Evolutionary conservation across 2,888 invertebrate species (phyloP).

Genomic region (Andrena praecox): DNA sequence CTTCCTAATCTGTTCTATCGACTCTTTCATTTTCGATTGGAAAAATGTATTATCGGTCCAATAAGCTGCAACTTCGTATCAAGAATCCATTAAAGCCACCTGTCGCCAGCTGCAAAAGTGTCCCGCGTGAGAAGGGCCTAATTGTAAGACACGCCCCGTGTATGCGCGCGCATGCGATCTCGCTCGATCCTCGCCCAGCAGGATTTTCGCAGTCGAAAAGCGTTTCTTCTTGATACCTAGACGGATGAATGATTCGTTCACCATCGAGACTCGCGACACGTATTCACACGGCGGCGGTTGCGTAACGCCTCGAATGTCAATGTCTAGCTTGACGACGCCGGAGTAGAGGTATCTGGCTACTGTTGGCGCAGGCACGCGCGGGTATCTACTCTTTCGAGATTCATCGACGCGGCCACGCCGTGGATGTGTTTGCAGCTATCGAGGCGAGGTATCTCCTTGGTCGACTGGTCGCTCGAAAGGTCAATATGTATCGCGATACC

Average conservation of each 20-base stretch:
- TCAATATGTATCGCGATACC: slow-evolving; percentile 49
- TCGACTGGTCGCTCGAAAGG: slow-evolving; percentile 48
- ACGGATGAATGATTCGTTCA: slow-evolving; percentile 1
- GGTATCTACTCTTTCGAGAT: slow-evolving; percentile 30
- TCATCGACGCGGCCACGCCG: slow-evolving; percentile 20
- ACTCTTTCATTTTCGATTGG: no score
- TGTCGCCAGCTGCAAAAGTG: no score
- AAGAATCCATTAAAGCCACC: no score
- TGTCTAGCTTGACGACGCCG: slow-evolving; percentile 30
- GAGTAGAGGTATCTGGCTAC: slow-evolving; percentile 29
- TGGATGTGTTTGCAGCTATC: slow-evolving; percentile 40
- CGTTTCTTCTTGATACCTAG: background rate
- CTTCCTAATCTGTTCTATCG: no score
- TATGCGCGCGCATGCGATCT: slow-evolving; percentile 57
- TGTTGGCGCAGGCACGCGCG: slow-evolving; percentile 16
- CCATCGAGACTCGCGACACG: slow-evolving; percentile 14
- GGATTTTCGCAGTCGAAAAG: background rate
- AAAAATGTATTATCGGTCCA: no score
- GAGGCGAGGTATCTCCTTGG: slow-evolving; percentile 38
- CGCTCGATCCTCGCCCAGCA: slow-evolving; percentile 41
- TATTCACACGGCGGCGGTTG: slow-evolving; percentile 22
- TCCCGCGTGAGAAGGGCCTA: slow-evolving; percentile 7
- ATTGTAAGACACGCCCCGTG: slow-evolving; percentile 54
- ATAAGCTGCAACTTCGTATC: no score
- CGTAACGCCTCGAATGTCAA: slow-evolving; percentile 54